Percentiles rank a stretch among this genome's conserved stretches.
Conservation (phyloP, 1,140 invertebrate genomes). For the Microplitis mediator region DNA sequence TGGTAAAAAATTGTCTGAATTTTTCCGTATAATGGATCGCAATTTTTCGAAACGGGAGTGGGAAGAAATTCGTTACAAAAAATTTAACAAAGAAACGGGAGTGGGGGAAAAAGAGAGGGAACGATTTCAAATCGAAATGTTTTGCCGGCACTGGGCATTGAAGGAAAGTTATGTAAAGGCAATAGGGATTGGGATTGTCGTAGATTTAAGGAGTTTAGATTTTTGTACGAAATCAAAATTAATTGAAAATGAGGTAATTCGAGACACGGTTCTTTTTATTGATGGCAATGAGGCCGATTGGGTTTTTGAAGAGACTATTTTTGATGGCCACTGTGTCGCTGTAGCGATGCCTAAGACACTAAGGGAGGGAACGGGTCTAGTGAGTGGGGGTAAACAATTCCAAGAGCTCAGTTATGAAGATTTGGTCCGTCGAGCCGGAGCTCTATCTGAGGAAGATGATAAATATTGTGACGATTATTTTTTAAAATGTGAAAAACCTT, state of each 20-base stretch:
- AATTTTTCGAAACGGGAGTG: constrained; percentile 85
- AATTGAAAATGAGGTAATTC: constrained; percentile 58
- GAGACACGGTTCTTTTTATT: constrained; percentile 73
- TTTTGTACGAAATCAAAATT: constrained; percentile 72
- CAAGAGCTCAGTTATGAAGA: constrained; percentile 62
- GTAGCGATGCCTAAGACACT: constrained; percentile 67
- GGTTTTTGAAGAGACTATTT: constrained; percentile 85
- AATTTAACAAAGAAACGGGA: constrained; percentile 56
- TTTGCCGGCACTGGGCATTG: constrained; percentile 91
- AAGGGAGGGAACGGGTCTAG: background rate
- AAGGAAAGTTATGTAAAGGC: constrained; percentile 97
- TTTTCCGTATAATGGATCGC: constrained; percentile 84
- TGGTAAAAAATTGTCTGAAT: constrained; percentile 73
- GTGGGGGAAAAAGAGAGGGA: too few species aligned
- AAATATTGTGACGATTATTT: constrained; percentile 64
- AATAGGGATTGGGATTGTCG: constrained; percentile 81
- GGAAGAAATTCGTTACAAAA: constrained; percentile 67
- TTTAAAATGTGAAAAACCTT: constrained; percentile 56
- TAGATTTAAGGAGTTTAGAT: constrained; percentile 76
- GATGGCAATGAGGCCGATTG: constrained; percentile 71
- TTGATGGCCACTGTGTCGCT: constrained; percentile 84
- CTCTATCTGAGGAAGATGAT: constrained; percentile 62
- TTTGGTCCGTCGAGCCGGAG: constrained; percentile 64
- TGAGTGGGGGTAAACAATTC: constrained; percentile 46
- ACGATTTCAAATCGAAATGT: constrained; percentile 67